A percentile compares a stretch with the other conserved stretches of the same genome.
Evolutionary conservation across 2,113 vertebrate species (phyloP).

Genomic region (Danionella cerebrum): DNA sequence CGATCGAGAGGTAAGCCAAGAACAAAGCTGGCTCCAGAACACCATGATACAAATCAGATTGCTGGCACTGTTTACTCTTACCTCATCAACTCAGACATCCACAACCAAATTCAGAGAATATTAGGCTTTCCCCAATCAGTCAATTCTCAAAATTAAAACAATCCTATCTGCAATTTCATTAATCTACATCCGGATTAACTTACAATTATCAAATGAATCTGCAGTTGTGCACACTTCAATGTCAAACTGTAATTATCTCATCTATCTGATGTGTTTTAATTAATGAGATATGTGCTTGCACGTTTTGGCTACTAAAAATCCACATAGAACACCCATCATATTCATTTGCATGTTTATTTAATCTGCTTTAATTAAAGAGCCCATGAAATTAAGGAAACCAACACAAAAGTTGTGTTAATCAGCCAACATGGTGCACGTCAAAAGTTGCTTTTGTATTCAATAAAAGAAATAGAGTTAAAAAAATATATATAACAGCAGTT

Average conservation of each 20-base stretch:
- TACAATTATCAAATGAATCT: constrained; percentile 15
- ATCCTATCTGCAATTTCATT: not conserved
- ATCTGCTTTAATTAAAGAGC: no score
- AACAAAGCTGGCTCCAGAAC: constrained; percentile 22
- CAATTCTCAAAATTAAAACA: not conserved
- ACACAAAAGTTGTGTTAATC: no score
- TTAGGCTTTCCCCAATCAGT: not conserved
- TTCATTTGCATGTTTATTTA: no score
- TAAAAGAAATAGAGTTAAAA: no score
- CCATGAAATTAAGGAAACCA: no score
- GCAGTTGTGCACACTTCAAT: not conserved
- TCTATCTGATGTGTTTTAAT: not conserved
- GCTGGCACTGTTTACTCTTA: constrained; percentile 23
- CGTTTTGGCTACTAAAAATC: no score
- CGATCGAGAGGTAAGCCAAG: constrained; percentile 29
- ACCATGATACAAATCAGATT: not conserved
- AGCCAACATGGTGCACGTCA: no score
- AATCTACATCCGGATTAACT: not conserved
- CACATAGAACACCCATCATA: no score
- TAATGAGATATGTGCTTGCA: not conserved
- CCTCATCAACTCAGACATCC: not conserved
- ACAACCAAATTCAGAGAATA: no score
- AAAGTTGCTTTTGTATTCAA: no score
- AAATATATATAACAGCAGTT: no score
- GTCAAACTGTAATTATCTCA: not conserved